phyloP scores from a whole-genome alignment of 2,797 vertebrate species.

The Smutsia temminckii region DNA sequence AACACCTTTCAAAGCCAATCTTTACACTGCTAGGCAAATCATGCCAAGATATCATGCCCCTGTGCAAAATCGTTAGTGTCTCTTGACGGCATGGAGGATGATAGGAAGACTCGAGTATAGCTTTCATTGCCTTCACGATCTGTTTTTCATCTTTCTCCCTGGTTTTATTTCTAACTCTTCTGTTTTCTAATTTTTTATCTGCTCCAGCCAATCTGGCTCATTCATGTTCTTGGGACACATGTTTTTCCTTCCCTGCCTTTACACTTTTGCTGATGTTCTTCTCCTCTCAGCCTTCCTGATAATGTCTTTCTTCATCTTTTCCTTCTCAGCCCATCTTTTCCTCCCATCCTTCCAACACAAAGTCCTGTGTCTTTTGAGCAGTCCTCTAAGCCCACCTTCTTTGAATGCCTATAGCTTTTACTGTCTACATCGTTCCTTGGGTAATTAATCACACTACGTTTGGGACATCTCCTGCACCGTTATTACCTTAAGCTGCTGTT shows the following conservation, averaged over 20 bases:
- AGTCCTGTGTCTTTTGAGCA: background rate
- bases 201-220: background rate
- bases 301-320: background rate
- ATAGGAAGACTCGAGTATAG: background rate
- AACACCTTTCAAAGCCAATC: background rate
- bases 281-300: background rate
- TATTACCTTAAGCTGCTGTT: slow-evolving; percentile 28
- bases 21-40: background rate
- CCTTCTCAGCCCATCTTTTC: background rate
- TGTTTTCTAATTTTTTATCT: background rate
- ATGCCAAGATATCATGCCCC: background rate
- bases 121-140: background rate
- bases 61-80: background rate
- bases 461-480: background rate
- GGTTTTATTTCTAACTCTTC: background rate
- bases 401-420: background rate
- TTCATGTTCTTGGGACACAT: background rate
- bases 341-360: background rate
- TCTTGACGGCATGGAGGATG: background rate
- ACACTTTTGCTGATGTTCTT: background rate
- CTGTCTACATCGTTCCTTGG: background rate
- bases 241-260: background rate
- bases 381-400: background rate
- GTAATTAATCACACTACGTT: slow-evolving; percentile 18
- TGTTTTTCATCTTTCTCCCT: background rate